Conservation (phyloP, 2,888 invertebrate species). For the Himalopsyche tibetana region DNA sequence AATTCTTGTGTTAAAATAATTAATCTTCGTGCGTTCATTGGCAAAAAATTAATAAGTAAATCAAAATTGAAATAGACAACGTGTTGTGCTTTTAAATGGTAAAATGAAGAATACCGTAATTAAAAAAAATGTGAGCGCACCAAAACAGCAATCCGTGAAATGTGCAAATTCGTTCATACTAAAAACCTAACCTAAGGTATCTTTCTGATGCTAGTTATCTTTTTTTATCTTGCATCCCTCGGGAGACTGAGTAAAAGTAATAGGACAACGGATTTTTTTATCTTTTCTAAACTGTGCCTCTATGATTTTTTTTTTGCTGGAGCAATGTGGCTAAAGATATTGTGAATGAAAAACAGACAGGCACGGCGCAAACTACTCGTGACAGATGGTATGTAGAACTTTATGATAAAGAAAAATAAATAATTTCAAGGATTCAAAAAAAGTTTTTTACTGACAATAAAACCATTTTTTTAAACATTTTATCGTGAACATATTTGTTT, state of each 20-base stretch:
- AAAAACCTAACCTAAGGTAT: conserved; percentile 49
- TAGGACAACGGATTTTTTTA: background rate
- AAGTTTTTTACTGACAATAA: too few species aligned
- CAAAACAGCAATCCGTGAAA: conserved; percentile 40
- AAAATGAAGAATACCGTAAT: background rate
- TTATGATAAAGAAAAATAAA: background rate
- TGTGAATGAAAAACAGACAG: conserved; percentile 7
- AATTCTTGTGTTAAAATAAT: too few species aligned
- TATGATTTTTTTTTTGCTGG: background rate
- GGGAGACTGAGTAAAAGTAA: background rate
- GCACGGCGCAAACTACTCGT: background rate
- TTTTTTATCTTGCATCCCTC: conserved; percentile 57
- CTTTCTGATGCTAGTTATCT: conserved; percentile 62
- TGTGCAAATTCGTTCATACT: conserved; percentile 51
- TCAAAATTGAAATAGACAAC: conserved; percentile 42
- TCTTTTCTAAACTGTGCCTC: background rate
- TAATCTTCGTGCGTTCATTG: too few species aligned
- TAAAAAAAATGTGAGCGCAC: background rate
- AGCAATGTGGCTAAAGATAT: background rate
- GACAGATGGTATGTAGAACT: background rate
- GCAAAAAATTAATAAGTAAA: too few species aligned
- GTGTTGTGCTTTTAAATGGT: background rate
- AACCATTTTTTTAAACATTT: too few species aligned
- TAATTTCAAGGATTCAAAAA: background rate
- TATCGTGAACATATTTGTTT: too few species aligned